Base-by-base conservation (phyloP, 2,797 vertebrate genomes). In the Sternotherus odoratus region DNA sequence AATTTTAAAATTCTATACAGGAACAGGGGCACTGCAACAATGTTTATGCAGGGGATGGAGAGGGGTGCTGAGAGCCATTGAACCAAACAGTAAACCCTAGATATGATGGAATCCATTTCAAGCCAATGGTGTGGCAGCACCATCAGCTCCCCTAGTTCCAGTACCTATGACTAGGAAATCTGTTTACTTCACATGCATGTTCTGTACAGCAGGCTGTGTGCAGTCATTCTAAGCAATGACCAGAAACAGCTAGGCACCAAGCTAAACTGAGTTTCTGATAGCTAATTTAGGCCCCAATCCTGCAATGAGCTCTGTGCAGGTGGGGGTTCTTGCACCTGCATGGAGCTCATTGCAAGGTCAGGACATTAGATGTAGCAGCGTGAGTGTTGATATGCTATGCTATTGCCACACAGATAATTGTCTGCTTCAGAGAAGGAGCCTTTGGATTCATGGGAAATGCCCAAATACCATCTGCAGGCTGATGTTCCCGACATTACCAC, bases 171-270 rank as follows among this genome's bases (percentile, higher is more conserved):
- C 33, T 30, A 75, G 43, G 43, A 75, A 46, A 46, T 33, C 5
- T 5, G 23, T n/a, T 90, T 74, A 17, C 9, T 39, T 49, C 11
- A 28, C 12, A 1, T 9, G 26, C 43, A 51, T 2, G 86, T 46
- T 28, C 78, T 80, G 1, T 15, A 13, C 10, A 74, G 36, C 10
- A 66, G 33, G 28, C 10, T n/a, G 3, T 0, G 0, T 28, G 57
- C 17, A 72, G 50, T 15, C 3, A 1, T 83, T 36, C 77, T 36
- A 46, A 85, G 36, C 79, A 79, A 51, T 69, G 30, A 39, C 10
- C 7, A 39, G 87, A 28, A 87, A 46, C 48, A 88, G 26, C 26
- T 30, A 21, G 46, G 9, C 24, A 69, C 19, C 36, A 57, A 72
- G 10, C 30, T 12, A 53, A 28, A 50, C 24, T 36, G 26, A n/a